Evolutionary conservation across 2,113 vertebrate species (phyloP), one percentile per base, ranked within the genome.

Genomic region (Casuarius casuarius): DNA sequence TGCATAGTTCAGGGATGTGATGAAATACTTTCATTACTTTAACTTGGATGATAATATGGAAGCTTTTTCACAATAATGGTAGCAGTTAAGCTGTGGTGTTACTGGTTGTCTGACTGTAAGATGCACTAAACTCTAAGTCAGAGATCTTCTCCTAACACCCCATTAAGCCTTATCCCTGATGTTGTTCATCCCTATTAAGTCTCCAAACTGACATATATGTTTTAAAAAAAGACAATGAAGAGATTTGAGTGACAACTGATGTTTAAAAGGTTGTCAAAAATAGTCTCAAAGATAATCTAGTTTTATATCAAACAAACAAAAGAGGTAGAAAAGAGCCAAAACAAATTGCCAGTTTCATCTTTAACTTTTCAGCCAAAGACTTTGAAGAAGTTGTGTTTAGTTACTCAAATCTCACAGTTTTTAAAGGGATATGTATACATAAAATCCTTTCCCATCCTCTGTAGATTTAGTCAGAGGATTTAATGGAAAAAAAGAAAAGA

Each of bases 351-450:
- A 49, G 26, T 72, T 94, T 75, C n/a, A 48, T 11, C 33, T 83
- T 95, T 17, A 65, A 7, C 12, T 83, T 81, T 49, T 74, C 67
- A 87, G 28, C 3, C 11, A 10, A 38, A 89, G 52, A 78, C 6
- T 90, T 94, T 38, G 19, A n/a, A 56, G 89, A 75, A 73, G 31
- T 13, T 91, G 6, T 86, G 29, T 65, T 95, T 96, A 76, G 63
- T 65, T 91, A 22, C 59, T 80, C 13, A 52, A 58, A 62, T 13
- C 78, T 40, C 40, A 63, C 5, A 76, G 71, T 5, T 61, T 92
- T 61, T 75, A 86, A 44, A 42, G 5, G 25, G 26, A 56, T 8
- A 7, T 76, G 11, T 49, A 52, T 29, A 31, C 2, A 29, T 61
- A 44, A 89, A 81, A 65, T 65, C 35, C 4, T n/a, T 72, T 22